A percentile compares a stretch with the other conserved stretches of the same genome.
phyloP scores from a whole-genome alignment of 2,113 vertebrate species.

The Silurus glanis region DNA sequence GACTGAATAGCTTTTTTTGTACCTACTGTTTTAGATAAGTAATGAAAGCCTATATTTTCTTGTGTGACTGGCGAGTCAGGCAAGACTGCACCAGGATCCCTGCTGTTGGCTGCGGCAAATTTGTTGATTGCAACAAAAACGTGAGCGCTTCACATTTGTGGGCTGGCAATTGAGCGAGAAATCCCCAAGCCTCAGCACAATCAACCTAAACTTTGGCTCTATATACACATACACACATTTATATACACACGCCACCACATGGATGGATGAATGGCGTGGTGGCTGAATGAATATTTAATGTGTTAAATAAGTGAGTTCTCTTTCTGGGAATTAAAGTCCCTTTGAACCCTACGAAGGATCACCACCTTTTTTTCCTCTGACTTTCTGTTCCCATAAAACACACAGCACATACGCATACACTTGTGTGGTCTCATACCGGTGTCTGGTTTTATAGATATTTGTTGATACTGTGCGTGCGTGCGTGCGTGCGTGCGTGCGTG shows the following conservation, averaged over 20 bases:
- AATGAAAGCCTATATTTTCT: neutral
- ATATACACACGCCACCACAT: neutral
- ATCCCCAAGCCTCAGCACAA: slow-evolving; percentile 51
- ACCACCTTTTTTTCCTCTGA: neutral
- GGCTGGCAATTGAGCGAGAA: slow-evolving; percentile 41
- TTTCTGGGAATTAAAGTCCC: slow-evolving; percentile 20
- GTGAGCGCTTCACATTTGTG: slow-evolving; percentile 37
- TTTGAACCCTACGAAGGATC: neutral
- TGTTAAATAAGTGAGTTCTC: neutral
- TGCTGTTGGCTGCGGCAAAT: slow-evolving; percentile 31
- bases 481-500: neutral
- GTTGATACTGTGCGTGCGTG: neutral
- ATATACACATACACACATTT: neutral
- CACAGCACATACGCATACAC: neutral
- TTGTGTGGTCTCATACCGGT: neutral
- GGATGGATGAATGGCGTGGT: neutral
- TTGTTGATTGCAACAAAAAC: slow-evolving; percentile 51
- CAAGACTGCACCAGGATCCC: neutral
- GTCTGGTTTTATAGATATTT: neutral
- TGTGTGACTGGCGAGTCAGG: neutral
- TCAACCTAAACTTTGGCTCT: slow-evolving; percentile 43
- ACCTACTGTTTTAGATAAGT: neutral
- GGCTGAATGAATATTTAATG: slow-evolving; percentile 30
- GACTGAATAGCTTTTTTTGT: neutral
- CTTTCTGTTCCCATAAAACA: neutral